A percentile compares a stretch with the other conserved stretches of the same genome.
Evolutionary conservation across 1,140 invertebrate genomes (phyloP).

Genomic region (Potamilus streckersoni): DNA sequence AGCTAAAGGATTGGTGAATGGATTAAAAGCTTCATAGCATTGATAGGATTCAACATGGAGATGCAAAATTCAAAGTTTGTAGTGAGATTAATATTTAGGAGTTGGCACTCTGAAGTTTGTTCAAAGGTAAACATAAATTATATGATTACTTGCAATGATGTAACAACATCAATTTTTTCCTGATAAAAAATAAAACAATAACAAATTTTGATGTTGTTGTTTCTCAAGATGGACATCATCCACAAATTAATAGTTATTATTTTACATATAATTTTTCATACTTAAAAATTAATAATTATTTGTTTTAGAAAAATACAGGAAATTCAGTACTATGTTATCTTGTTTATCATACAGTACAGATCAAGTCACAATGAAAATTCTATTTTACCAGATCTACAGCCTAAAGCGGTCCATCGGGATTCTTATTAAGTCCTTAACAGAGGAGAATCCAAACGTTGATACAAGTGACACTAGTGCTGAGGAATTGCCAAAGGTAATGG

Average conservation of each 20-base stretch:
- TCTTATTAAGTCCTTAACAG: conserved; percentile 47
- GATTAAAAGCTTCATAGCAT: too few relatives aligned
- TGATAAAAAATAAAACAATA: neutral
- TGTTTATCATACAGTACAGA: neutral
- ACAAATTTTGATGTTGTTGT: neutral
- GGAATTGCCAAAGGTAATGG: conserved; percentile 16
- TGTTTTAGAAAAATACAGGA: neutral
- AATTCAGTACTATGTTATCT: neutral
- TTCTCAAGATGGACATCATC: neutral
- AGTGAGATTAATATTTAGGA: too few relatives aligned
- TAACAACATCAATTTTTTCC: too few relatives aligned
- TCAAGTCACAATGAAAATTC: neutral
- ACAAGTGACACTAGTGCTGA: neutral
- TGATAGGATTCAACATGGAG: too few relatives aligned
- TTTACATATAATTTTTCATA: too few relatives aligned
- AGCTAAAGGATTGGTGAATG: too few relatives aligned
- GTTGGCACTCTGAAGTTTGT: too few relatives aligned
- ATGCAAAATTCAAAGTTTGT: too few relatives aligned
- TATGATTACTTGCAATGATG: too few relatives aligned
- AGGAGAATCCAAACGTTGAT: conserved; percentile 43
- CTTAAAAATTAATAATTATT: too few relatives aligned
- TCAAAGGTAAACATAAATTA: too few relatives aligned
- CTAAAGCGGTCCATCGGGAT: conserved; percentile 53
- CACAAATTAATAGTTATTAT: too few relatives aligned
- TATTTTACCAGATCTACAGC: conserved; percentile 38